Evolutionary conservation across 1,140 invertebrate species (phyloP), one percentile per base, ranked within the genome.

Genomic region (Bicyclus anynana): DNA sequence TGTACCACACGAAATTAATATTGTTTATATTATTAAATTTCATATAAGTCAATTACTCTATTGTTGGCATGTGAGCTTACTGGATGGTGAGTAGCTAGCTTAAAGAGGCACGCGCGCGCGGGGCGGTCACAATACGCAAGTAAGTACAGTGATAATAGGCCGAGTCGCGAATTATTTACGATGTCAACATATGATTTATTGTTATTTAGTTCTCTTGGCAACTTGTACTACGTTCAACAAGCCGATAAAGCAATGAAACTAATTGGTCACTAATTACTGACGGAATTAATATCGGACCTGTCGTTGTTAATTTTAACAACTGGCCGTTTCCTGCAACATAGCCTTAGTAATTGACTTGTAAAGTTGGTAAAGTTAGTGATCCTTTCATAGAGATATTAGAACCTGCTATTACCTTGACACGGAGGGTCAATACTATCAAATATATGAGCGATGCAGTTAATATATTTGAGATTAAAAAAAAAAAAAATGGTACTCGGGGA

Each of bases 171-270:
- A 84, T 79, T 74, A 81, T 80, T 80, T 74, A 74, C 74, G 67
- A 75, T 80, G 76, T 77, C 74, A 80, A 82, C 76, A 78, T 80
- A 80, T 80, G 69, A 81, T 80, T 84, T 80, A 75, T 78, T 26
- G 21, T 47, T 73, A 74, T 79, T 71, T 44, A 59, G 33, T 53
- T 33, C 20, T 53, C 44, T 50, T 48, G 46, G 46, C 37, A 60
- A 59, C 56, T 50, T 57, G 26, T 29, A 44, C 26, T 33, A 20
- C 37, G 14, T 26, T 59, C 27, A 26, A 50, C 40, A 47, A 37
- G 56, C 27, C 44, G 50, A 52, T 59, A 59, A 59, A 26, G 21
- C 18, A 26, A 44, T 21, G 18, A 44, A 20, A 59, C 40, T 52
- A 50, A 57, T 59, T 59, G 38, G 35, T 53, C 38, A 44, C 23